Conservation (phyloP, 2,888 invertebrate species). For the Synergus itoensis region DNA sequence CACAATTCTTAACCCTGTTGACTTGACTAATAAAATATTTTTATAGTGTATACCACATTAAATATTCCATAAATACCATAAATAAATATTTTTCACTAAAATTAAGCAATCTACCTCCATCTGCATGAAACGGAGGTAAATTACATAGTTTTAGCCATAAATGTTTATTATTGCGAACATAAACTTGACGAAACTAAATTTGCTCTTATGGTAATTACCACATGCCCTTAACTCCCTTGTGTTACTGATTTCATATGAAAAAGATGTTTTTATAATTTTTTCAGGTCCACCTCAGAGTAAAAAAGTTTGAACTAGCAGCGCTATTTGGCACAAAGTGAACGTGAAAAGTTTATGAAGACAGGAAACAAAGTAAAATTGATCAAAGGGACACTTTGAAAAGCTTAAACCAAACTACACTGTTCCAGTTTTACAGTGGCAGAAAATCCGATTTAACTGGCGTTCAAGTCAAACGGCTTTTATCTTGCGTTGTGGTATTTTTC, state of each 20-base stretch:
- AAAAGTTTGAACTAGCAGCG: no score
- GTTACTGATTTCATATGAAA: no score
- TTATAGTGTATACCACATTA: not conserved
- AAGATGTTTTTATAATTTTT: no score
- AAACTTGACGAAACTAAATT: no score
- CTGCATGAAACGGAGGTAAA: not conserved
- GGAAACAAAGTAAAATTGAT: not conserved
- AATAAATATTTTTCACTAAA: no score
- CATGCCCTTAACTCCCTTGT: no score
- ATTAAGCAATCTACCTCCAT: not conserved
- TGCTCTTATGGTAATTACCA: no score
- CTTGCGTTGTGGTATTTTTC: not conserved
- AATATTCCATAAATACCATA: no score
- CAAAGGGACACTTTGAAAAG: not conserved
- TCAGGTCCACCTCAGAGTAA: no score
- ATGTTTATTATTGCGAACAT: no score
- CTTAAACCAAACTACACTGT: not conserved
- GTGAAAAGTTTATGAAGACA: not conserved
- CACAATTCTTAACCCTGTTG: not conserved
- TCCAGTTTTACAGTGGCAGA: not conserved
- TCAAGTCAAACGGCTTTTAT: conserved; percentile 1
- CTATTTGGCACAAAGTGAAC: no score
- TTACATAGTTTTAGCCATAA: not conserved
- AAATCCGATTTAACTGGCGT: not conserved
- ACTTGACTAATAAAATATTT: not conserved